Percentiles rank a stretch among this genome's conserved stretches.
Conservation (phyloP, 2,797 vertebrate genomes). For the Rhabdomys pumilio region DNA sequence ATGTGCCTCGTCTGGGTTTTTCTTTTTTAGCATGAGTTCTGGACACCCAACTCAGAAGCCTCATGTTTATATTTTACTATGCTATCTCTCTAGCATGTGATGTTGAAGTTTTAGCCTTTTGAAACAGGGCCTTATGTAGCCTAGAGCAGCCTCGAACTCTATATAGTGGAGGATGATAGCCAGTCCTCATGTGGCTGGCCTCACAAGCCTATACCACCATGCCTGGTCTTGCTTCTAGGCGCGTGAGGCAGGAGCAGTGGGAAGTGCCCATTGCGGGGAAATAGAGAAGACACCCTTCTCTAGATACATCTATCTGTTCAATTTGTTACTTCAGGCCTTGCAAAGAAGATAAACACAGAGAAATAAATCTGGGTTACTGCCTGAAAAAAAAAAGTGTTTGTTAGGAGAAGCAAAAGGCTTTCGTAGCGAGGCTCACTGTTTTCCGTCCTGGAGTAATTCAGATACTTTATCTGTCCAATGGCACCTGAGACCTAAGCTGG, state of each 20-base stretch:
- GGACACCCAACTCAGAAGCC: no score
- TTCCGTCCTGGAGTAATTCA: neutral
- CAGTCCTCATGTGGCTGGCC: neutral
- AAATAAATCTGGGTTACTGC: constrained; percentile 44
- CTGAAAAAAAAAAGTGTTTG: constrained; percentile 8
- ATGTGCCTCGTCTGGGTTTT: neutral
- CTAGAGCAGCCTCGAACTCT: neutral
- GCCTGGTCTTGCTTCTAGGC: neutral
- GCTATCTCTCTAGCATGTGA: neutral
- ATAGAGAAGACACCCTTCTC: neutral
- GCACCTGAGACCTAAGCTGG: constrained; percentile 53
- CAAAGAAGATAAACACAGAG: constrained; percentile 55
- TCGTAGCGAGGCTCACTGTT: neutral
- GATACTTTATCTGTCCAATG: constrained; percentile 66
- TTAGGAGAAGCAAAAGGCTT: constrained; percentile 50
- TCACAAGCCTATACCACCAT: no score
- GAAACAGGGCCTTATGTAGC: neutral
- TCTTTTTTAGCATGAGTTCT: neutral
- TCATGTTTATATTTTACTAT: no score
- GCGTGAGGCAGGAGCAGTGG: neutral
- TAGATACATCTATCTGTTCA: neutral
- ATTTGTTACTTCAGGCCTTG: constrained; percentile 12
- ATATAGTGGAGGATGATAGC: neutral
- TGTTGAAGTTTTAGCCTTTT: neutral
- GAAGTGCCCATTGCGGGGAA: neutral